phyloP scores from a whole-genome alignment of 2,888 invertebrate species.

The Epinotia demarniana region DNA sequence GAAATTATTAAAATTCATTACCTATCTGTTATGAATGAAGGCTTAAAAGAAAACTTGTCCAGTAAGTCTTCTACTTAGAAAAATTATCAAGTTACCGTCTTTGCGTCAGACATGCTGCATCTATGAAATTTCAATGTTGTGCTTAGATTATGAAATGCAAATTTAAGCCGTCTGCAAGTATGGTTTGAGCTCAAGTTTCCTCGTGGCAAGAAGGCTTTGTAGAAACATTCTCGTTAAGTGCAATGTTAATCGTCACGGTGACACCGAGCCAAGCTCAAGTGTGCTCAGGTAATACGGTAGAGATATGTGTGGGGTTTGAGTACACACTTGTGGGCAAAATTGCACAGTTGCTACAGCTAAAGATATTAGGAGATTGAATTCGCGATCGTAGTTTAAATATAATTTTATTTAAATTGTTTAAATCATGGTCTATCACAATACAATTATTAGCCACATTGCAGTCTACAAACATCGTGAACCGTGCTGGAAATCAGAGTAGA shows the following conservation, averaged over 20 bases:
- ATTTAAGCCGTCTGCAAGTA: slow-evolving; percentile 4
- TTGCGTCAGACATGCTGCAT: neutral
- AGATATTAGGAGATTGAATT: neutral
- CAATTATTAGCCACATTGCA: no score
- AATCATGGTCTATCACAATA: no score
- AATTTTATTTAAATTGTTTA: no score
- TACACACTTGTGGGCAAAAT: neutral
- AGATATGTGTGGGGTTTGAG: neutral
- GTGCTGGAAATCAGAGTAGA: no score
- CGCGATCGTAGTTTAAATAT: no score
- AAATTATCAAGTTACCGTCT: neutral
- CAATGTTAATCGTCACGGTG: slow-evolving; percentile 37
- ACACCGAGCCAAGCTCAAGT: slow-evolving; percentile 26
- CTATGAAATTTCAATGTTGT: slow-evolving; percentile 16
- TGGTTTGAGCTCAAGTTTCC: slow-evolving; percentile 3
- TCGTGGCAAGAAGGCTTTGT: neutral
- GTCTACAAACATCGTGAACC: no score
- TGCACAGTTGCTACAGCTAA: neutral
- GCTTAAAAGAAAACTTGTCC: no score
- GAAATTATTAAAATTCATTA: no score
- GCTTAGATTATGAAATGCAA: slow-evolving; percentile 13
- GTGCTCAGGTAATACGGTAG: slow-evolving; percentile 9
- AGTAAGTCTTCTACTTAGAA: neutral
- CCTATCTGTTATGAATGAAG: no score
- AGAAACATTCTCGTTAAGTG: slow-evolving; percentile 26